A percentile compares a stretch with the other conserved stretches of the same genome.
These are phyloP conservation scores for Borostomias antarcticus DNA, from an alignment of 2,797 vertebrate genomes.

Conservation along the genomic window DNA sequence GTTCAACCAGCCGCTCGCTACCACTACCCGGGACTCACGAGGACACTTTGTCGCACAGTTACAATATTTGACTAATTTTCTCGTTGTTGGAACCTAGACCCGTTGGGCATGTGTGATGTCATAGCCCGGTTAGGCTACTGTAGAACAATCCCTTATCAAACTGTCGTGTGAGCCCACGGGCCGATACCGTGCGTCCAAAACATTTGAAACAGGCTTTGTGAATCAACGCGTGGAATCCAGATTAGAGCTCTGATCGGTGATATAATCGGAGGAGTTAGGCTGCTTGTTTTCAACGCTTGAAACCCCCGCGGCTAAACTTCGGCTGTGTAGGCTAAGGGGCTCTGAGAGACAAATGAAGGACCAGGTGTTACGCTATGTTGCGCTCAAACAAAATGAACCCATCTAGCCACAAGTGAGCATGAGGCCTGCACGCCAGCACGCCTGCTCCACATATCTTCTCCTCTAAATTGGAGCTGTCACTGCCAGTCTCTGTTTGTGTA, in stretches of 20 bases:
- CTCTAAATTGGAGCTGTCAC: neutral
- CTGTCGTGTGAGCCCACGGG: conserved; percentile 52
- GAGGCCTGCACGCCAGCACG: too few relatives aligned
- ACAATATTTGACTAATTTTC: neutral
- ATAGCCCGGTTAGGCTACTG: neutral
- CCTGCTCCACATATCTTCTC: neutral
- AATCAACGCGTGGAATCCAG: conserved; percentile 13
- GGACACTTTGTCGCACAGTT: too few relatives aligned
- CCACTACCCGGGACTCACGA: too few relatives aligned
- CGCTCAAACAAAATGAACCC: neutral
- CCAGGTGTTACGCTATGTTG: neutral
- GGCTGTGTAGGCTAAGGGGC: too few relatives aligned
- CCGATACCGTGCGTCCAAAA: conserved; percentile 40
- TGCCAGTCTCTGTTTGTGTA: neutral
- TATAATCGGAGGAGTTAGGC: neutral
- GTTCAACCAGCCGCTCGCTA: too few relatives aligned
- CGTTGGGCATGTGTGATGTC: conserved; percentile 5
- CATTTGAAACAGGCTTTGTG: conserved; percentile 25
- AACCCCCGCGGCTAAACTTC: too few relatives aligned
- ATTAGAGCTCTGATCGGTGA: neutral
- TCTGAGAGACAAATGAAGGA: too few relatives aligned
- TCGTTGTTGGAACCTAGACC: neutral
- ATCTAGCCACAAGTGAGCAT: neutral
- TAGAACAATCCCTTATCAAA: conserved; percentile 34
- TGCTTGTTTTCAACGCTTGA: too few relatives aligned